Conservation (phyloP, 1,140 invertebrate genomes). For the Atta texana region DNA sequence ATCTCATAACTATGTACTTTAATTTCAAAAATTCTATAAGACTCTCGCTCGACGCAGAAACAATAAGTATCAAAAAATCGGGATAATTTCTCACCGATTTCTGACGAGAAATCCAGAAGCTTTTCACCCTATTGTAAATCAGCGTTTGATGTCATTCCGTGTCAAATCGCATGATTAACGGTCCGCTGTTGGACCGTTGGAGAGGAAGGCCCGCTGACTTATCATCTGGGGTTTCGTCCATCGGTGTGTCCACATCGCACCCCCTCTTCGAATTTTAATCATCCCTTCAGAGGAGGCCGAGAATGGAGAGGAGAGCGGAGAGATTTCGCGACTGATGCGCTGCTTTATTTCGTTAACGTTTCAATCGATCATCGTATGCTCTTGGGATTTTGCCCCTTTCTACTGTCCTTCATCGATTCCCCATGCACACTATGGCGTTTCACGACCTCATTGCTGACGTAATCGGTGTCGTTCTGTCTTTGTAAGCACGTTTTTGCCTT, state of each 20-base stretch:
- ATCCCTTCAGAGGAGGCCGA: conserved; percentile 65
- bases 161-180: conserved; percentile 83
- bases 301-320: conserved; percentile 58
- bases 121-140: conserved; percentile 78
- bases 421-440: conserved; percentile 45
- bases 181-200: conserved; percentile 70
- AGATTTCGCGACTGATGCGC: conserved; percentile 75
- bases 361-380: conserved; percentile 78
- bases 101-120: conserved; percentile 71
- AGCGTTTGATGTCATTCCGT: conserved; percentile 81
- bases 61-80: conserved; percentile 4
- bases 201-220: conserved; percentile 64
- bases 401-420: not conserved
- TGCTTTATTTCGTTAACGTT: conserved; percentile 78
- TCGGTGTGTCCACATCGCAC: conserved; percentile 40
- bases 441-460: conserved; percentile 58
- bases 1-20: no score
- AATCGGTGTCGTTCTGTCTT: conserved; percentile 44
- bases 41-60: not conserved
- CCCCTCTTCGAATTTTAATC: conserved; percentile 80
- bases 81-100: conserved; percentile 68
- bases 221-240: conserved; percentile 50
- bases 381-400: conserved; percentile 61
- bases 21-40: not conserved
- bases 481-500: conserved; percentile 47